Evolutionary conservation across 2,797 vertebrate genomes (phyloP), one percentile per base, ranked within the genome.

Genomic region (Setipinna tenuifilis): DNA sequence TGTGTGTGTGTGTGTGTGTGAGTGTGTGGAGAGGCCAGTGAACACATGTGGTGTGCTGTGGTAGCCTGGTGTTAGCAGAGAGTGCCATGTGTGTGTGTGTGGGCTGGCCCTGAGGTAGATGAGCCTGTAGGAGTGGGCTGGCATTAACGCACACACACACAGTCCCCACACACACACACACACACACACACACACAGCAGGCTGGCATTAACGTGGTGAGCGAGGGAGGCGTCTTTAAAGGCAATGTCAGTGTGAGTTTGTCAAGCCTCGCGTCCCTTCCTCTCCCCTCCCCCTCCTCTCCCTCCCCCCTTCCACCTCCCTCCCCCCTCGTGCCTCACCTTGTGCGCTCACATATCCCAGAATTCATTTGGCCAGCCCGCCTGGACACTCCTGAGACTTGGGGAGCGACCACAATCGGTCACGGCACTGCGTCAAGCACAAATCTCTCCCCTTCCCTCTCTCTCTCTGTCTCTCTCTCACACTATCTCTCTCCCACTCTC

Each of bases 341-440:
- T 88, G 86, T 84, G 84, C 17, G 35, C 35, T 78, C 87, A 89
- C 85, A 71, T 87, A 89, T 89, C 91, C 88, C 88, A 86, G 87
- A 90, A 91, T 89, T 90, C 89, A 90, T 44, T 23, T 82, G 84
- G 87, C 86, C 87, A 85, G 86, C 86, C 86, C 88, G 87, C 82
- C 87, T 83, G 88, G 71, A 78, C 71, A 78, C 90, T 89, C 90
- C 87, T 87, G 90, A 84, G 90, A 89, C 89, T 89, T 78, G 17
- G 35, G 71, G 89, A 85, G 86, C 88, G 88, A 88, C 88, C 90
- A 89, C 90, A 88, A 90, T 90, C 88, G 89, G 89, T 89, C 90
- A 89, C 87, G 89, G 89, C 91, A 87, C 85, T 81, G 87, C 85
- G 84, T 89, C 86, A 87, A 23, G 81, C 35, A 9, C 50, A 65